Percentiles rank a stretch among this genome's conserved stretches.
These are phyloP conservation scores for Cataglyphis livida DNA, from an alignment of 2,888 invertebrate species.

Conservation along the genomic window DNA sequence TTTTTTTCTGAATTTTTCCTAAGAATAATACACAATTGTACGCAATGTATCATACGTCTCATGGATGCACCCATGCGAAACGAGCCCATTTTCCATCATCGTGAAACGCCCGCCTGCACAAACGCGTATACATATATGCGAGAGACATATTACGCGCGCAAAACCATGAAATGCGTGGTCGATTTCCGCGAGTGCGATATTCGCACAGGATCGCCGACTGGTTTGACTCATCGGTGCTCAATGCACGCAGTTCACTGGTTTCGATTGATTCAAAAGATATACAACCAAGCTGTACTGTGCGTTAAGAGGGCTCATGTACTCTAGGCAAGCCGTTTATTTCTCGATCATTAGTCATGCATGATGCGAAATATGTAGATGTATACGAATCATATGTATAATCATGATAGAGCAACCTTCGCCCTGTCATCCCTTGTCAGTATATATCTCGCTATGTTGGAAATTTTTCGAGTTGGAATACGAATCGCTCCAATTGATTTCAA, in stretches of 20 bases:
- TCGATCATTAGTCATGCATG: slow-evolving; percentile 12
- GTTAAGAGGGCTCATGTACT: slow-evolving; percentile 23
- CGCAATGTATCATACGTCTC: not conserved
- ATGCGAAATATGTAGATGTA: slow-evolving; percentile 1
- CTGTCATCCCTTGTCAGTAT: not conserved
- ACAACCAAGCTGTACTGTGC: slow-evolving; percentile 16
- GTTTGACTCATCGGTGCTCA: slow-evolving; percentile 38
- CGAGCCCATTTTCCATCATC: slow-evolving; percentile 16
- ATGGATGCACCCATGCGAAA: slow-evolving; percentile 13
- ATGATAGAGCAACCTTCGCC: slow-evolving; percentile 13
- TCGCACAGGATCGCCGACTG: slow-evolving; percentile 49
- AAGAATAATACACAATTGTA: not conserved
- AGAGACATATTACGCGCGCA: slow-evolving; percentile 18
- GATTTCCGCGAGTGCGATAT: slow-evolving; percentile 58
- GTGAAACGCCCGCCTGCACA: not conserved
- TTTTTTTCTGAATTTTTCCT: not conserved
- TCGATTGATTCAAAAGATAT: slow-evolving; percentile 49
- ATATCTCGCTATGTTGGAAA: not conserved
- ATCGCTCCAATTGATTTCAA: slow-evolving; percentile 42
- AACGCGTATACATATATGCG: slow-evolving; percentile 5
- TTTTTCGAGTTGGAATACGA: slow-evolving; percentile 26
- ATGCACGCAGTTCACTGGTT: slow-evolving; percentile 62
- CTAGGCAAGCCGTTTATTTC: slow-evolving; percentile 33
- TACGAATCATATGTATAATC: slow-evolving; percentile 35
- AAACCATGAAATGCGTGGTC: slow-evolving; percentile 44